Percentiles rank a stretch among this genome's conserved stretches.
phyloP scores from a whole-genome alignment of 1,140 invertebrate genomes.

The Forficula auricularia region DNA sequence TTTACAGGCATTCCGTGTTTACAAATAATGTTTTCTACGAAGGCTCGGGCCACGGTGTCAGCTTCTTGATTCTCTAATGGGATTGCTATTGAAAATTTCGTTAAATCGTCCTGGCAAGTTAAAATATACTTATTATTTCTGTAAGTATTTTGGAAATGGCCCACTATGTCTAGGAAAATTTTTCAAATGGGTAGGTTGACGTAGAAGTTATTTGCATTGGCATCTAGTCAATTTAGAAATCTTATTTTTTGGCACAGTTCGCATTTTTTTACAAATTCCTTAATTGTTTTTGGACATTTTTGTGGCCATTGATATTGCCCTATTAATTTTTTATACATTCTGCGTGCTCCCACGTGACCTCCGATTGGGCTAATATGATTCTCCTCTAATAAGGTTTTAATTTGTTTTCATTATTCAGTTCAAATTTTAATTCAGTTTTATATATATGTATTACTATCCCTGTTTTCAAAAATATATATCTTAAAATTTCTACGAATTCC shows the following conservation, averaged over 20 bases:
- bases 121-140: constrained; percentile 6
- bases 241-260: constrained; percentile 8
- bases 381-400: constrained; percentile 1
- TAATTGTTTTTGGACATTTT: constrained; percentile 4
- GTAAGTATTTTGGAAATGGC: constrained; percentile 1
- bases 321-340: constrained; percentile 4
- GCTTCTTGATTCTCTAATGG: not conserved
- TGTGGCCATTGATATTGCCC: not conserved
- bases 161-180: constrained; percentile 5
- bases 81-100: constrained; percentile 3
- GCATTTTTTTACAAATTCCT: constrained; percentile 6
- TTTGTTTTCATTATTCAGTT: not conserved
- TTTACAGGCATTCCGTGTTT: not conserved
- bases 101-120: constrained; percentile 6
- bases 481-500: no score
- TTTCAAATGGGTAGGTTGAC: not conserved
- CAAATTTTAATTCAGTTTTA: no score
- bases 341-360: constrained; percentile 4
- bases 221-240: not conserved
- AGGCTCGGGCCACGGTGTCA: not conserved
- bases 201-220: constrained; percentile 4
- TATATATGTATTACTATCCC: no score
- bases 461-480: no score
- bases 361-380: not conserved
- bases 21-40: constrained; percentile 1